Conservation (phyloP, 2,797 vertebrate genomes). For the Lacerta viridis region DNA sequence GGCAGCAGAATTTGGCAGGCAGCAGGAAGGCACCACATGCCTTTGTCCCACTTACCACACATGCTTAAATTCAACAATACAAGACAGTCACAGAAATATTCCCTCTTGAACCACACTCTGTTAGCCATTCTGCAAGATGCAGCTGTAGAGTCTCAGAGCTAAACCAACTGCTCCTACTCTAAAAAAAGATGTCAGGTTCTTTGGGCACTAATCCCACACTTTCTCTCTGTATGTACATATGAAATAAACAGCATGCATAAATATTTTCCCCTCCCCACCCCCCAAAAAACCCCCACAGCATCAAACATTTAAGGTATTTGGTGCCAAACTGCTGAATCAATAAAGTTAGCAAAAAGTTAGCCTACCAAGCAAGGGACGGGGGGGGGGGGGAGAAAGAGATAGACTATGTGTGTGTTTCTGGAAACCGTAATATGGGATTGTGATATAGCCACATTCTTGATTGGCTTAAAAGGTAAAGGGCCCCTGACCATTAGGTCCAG, state of each 20-base stretch:
- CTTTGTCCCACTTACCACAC: conserved; percentile 2
- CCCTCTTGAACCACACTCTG: not conserved
- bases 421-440: too few relatives aligned
- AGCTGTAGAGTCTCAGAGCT: not conserved
- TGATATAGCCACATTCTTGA: not conserved
- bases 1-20: conserved; percentile 15
- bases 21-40: conserved; percentile 30
- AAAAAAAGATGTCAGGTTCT: not conserved
- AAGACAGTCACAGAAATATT: conserved; percentile 26
- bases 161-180: conserved; percentile 11
- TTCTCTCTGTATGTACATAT: not conserved
- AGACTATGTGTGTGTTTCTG: too few relatives aligned
- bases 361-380: not conserved
- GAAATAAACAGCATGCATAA: not conserved
- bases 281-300: not conserved
- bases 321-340: not conserved
- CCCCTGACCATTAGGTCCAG: too few relatives aligned
- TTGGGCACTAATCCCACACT: not conserved
- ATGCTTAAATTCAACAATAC: conserved; percentile 17
- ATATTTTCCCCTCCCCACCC: not conserved
- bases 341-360: not conserved
- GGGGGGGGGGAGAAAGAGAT: too few relatives aligned
- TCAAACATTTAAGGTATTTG: not conserved
- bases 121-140: not conserved
- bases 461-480: not conserved